Conservation (phyloP, 2,888 invertebrate species). For the Parasteatoda lunata region DNA sequence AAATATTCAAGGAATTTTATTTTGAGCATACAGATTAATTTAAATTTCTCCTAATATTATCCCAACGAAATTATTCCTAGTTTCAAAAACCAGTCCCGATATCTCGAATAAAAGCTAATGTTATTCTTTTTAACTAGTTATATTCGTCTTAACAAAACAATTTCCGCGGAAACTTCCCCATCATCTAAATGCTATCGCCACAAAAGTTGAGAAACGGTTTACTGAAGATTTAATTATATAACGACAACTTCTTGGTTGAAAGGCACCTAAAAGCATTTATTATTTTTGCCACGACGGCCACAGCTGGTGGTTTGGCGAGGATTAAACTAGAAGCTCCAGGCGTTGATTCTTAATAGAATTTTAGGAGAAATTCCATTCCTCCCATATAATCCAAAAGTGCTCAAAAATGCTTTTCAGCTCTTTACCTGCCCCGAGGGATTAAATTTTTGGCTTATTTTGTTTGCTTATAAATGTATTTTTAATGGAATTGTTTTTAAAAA, state of each 20-base stretch:
- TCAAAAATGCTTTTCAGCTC: neutral
- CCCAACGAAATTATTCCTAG: no score
- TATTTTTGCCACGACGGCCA: conserved; percentile 38
- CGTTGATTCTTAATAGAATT: conserved; percentile 17
- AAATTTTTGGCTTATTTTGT: neutral
- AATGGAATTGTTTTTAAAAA: no score
- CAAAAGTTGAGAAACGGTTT: conserved; percentile 23
- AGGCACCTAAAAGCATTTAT: conserved; percentile 15
- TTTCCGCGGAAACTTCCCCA: neutral
- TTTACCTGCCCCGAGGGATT: neutral
- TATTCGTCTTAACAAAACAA: neutral
- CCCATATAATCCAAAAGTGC: neutral
- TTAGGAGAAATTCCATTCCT: conserved; percentile 1
- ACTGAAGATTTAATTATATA: conserved; percentile 45
- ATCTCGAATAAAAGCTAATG: no score
- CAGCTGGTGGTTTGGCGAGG: conserved; percentile 33
- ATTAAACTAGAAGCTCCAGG: conserved; percentile 33
- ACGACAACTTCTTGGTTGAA: conserved; percentile 34
- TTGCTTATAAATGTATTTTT: no score
- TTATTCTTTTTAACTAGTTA: no score
- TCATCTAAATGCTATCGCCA: neutral
- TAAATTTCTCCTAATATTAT: no score
- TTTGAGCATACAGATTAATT: no score
- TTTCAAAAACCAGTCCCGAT: no score
- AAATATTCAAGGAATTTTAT: no score